These are phyloP conservation scores for Oreotrochilus melanogaster DNA, from an alignment of 2,113 vertebrate genomes.

Conservation along the genomic window DNA sequence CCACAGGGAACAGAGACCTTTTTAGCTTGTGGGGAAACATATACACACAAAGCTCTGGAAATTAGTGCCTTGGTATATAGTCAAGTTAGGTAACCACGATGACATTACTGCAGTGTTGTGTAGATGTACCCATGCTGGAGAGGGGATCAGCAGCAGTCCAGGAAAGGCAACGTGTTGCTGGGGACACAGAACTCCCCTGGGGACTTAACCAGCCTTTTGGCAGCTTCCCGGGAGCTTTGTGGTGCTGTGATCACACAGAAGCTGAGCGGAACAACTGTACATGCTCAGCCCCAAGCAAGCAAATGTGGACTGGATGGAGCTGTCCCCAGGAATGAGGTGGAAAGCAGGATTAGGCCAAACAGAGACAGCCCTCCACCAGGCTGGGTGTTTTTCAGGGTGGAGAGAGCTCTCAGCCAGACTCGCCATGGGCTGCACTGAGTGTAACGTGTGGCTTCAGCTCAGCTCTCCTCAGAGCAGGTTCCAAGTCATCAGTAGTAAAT, in stretches of 20 bases:
- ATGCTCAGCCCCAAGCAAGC: constrained; percentile 42
- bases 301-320: not conserved
- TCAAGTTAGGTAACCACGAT: not conserved
- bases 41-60: constrained; percentile 56
- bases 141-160: not conserved
- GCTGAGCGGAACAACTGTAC: constrained; percentile 4
- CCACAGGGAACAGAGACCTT: not conserved
- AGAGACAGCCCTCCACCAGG: not conserved
- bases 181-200: not conserved
- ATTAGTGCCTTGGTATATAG: not conserved
- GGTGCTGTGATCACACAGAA: constrained; percentile 25
- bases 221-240: constrained; percentile 53
- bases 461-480: not conserved
- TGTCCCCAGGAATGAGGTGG: not conserved
- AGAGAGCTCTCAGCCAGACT: not conserved
- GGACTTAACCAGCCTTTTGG: not conserved
- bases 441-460: not conserved
- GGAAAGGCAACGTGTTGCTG: not conserved
- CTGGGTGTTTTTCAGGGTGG: not conserved
- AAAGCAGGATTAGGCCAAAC: not conserved
- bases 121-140: not conserved
- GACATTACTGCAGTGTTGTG: not conserved
- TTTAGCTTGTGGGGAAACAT: not conserved
- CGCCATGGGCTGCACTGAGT: rapidly evolving
- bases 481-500: not conserved